Evolutionary conservation across 2,113 vertebrate genomes (phyloP).

Genomic region (Ptychochromis oligacanthus): DNA sequence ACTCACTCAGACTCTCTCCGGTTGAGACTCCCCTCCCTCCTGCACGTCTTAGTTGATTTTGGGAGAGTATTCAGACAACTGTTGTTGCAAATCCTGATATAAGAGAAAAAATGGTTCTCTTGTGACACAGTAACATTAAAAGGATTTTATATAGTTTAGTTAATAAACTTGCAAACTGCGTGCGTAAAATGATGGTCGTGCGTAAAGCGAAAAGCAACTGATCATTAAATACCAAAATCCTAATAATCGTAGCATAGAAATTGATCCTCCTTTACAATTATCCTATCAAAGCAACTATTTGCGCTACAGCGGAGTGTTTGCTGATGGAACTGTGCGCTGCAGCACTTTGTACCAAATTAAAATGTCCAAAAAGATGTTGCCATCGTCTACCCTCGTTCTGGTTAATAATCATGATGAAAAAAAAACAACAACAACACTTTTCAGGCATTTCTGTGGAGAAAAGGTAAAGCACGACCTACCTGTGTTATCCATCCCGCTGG

Average conservation of each 20-base stretch:
- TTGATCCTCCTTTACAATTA: background rate
- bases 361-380: background rate
- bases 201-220: constrained; percentile 30
- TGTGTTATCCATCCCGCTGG: constrained; percentile 84
- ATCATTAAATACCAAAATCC: background rate
- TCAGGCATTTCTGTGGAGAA: background rate
- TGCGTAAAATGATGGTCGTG: constrained; percentile 55
- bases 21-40: constrained; percentile 72
- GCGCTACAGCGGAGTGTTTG: background rate
- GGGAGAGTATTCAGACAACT: constrained; percentile 70
- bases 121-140: background rate
- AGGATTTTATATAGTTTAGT: background rate
- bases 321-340: background rate
- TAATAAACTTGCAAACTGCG: background rate
- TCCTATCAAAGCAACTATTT: background rate
- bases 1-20: constrained; percentile 60
- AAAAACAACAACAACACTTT: no score
- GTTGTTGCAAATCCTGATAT: constrained; percentile 72
- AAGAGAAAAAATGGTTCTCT: constrained; percentile 30
- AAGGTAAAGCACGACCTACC: constrained; percentile 78
- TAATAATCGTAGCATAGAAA: background rate
- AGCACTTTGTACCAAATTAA: constrained; percentile 21
- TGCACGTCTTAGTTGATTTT: constrained; percentile 72
- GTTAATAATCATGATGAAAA: background rate
- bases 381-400: background rate